Base-by-base conservation (phyloP, 2,113 vertebrate species). In the Dicentrarchus labrax region DNA sequence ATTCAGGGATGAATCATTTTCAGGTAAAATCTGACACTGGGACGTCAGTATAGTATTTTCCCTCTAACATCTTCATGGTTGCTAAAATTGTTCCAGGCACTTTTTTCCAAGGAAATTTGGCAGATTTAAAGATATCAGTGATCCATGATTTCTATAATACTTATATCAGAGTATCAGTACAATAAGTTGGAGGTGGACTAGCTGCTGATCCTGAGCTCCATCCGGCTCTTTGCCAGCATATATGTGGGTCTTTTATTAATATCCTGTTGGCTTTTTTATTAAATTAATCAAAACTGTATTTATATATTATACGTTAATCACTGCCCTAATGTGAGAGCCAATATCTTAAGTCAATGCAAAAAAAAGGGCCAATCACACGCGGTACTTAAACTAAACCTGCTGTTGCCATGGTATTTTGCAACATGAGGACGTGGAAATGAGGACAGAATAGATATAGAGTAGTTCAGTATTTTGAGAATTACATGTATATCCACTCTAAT, bases 231-330 rank as follows among this genome's bases (percentile, higher is more conserved):
- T 56, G 41, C 39, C 47, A 36, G 17, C 61, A 13, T 50, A 56
- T 57, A 48, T 69, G 36, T 53, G 22, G 0, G 9, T 81, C 17
- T 64, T 73, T 87, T 68, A 76, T 62, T 65, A 64, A 65, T 56
- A 64, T 61, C 56, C 38, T 66, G 47, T 41, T 65, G 38, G 45
- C 50, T 24, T 78, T 60, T 56, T 68, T 19, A 48, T 53, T 24
- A 38, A 53, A 67, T 78, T 59, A 41, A 67, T 82, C 30, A 59
- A 50, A 81, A 60, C 7, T 39, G 1, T 16, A 51, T 59, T 11
- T 21, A n/a, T 17, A 59, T 72, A 4, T 60, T 57, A 81, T 10
- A 80, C 13, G 21, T 59, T 47, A 62, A 80, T 61, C 13, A 66
- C 19, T 48, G 48, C 17, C 19, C 17, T 11, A 16, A 60, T 16